A percentile compares a stretch with the other conserved stretches of the same genome.
phyloP scores from a whole-genome alignment of 1,140 invertebrate species.

The Matsumurasca onukii region DNA sequence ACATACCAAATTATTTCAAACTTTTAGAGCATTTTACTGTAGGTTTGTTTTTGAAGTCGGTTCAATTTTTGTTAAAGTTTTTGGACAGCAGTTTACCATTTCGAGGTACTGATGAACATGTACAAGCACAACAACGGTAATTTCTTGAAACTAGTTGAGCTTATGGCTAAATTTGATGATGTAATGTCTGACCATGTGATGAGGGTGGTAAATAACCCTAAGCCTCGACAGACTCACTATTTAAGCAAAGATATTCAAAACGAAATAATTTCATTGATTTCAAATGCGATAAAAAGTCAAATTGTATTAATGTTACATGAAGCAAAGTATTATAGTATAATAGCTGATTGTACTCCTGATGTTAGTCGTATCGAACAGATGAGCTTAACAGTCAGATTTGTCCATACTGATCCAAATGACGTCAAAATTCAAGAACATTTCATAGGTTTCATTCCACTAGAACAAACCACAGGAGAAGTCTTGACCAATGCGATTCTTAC shows the following conservation, averaged over 20 bases:
- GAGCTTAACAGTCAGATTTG: background rate
- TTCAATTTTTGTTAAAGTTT: background rate
- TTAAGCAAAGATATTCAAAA: slow-evolving; percentile 6
- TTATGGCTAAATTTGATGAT: background rate
- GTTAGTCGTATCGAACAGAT: background rate
- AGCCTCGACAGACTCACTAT: background rate
- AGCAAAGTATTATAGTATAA: slow-evolving; percentile 2
- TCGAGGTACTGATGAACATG: slow-evolving; percentile 1
- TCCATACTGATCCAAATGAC: background rate
- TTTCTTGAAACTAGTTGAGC: background rate
- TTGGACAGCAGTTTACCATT: background rate
- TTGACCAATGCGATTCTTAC: slow-evolving; percentile 2
- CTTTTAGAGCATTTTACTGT: too few species aligned
- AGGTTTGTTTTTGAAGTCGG: too few species aligned
- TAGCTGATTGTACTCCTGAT: background rate
- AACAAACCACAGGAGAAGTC: background rate
- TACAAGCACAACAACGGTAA: background rate
- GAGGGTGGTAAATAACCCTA: background rate
- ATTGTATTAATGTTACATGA: background rate
- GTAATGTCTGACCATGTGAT: background rate
- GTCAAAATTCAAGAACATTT: background rate
- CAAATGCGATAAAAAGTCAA: background rate
- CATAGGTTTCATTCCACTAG: slow-evolving; percentile 2
- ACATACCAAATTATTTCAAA: too few species aligned
- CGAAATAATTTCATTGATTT: background rate